phyloP scores from a whole-genome alignment of 2,113 vertebrate species.

The Glaucidium brasilianum region DNA sequence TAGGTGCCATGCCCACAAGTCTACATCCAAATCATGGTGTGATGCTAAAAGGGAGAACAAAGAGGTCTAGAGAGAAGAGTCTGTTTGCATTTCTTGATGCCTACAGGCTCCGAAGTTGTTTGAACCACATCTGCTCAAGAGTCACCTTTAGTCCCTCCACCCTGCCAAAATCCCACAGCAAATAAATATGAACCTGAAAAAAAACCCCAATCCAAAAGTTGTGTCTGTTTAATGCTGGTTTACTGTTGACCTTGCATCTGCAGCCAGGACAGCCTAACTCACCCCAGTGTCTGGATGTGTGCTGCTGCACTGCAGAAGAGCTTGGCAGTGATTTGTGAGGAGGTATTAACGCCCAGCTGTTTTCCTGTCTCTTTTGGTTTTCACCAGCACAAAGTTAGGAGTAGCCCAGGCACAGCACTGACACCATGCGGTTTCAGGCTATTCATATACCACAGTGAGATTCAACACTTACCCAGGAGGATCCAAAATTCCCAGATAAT shows the following conservation, averaged over 20 bases:
- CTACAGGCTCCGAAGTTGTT: neutral
- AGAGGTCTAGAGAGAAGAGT: neutral
- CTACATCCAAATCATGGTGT: neutral
- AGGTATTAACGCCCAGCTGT: neutral
- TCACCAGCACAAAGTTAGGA: neutral
- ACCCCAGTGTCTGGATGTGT: neutral
- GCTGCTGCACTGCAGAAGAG: neutral
- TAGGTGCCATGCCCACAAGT: neutral
- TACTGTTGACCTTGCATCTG: neutral
- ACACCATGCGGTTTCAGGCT: neutral
- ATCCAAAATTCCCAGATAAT: neutral
- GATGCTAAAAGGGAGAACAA: neutral
- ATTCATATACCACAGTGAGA: neutral
- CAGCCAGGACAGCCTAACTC: neutral
- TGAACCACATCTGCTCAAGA: neutral
- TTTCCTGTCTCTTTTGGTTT: fast-evolving
- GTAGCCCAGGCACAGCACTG: neutral
- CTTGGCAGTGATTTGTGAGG: neutral
- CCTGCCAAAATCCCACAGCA: neutral
- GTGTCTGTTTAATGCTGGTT: neutral
- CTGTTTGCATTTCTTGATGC: neutral
- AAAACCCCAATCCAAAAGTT: neutral
- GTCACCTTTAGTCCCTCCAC: neutral
- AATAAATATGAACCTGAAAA: neutral
- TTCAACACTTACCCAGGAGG: neutral